Percentiles rank a stretch among this genome's conserved stretches.
These are phyloP conservation scores for Oegoconia quadripuncta DNA, from an alignment of 2,888 invertebrate species.

Conservation along the genomic window DNA sequence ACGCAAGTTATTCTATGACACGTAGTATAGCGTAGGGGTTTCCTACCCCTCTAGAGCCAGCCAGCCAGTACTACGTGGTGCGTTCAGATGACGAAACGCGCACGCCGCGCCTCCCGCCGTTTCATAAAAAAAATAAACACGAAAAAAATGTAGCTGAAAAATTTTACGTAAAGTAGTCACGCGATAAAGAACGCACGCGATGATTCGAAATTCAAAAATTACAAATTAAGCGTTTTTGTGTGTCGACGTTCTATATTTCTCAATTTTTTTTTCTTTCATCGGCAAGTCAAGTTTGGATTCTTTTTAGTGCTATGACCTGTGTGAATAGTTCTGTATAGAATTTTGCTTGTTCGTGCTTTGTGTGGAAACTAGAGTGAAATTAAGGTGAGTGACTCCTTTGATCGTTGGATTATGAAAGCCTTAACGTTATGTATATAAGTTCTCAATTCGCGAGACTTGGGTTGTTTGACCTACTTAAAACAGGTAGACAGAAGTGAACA, in stretches of 20 bases:
- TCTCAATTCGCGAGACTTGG: too few species aligned
- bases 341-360: background rate
- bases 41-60: slow-evolving; percentile 56
- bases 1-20: slow-evolving; percentile 48
- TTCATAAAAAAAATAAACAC: slow-evolving; percentile 54
- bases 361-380: too few species aligned
- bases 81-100: slow-evolving; percentile 36
- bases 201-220: slow-evolving; percentile 19
- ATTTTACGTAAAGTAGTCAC: slow-evolving; percentile 22
- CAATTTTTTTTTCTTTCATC: slow-evolving; percentile 11
- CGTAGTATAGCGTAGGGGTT: slow-evolving; percentile 66
- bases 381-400: too few species aligned
- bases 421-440: too few species aligned
- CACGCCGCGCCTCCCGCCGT: slow-evolving; percentile 20
- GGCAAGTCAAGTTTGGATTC: slow-evolving; percentile 14
- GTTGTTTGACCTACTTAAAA: too few species aligned
- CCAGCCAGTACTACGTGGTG: slow-evolving; percentile 51
- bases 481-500: too few species aligned
- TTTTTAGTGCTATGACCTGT: slow-evolving; percentile 37
- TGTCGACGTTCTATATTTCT: slow-evolving; percentile 7
- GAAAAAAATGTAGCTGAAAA: slow-evolving; percentile 55
- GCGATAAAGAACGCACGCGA: slow-evolving; percentile 29
- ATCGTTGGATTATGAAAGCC: too few species aligned
- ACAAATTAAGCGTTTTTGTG: slow-evolving; percentile 25
- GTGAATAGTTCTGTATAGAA: slow-evolving; percentile 17